Percentiles rank a stretch among this genome's conserved stretches.
phyloP scores from a whole-genome alignment of 2,888 invertebrate species.

The Cacoxenus indagator region DNA sequence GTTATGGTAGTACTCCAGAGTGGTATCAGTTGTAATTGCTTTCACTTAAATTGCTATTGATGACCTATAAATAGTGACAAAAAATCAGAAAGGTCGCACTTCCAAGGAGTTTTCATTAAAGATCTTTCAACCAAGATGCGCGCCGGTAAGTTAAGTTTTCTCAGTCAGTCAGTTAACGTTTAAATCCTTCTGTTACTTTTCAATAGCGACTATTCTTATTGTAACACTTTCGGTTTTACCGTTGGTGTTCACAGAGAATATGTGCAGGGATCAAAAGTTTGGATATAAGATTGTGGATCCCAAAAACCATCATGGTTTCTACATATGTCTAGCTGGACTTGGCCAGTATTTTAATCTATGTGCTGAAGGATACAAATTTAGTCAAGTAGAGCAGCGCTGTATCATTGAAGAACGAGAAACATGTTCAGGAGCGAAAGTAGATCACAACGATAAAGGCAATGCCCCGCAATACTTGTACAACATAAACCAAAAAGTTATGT shows the following conservation, averaged over 20 bases:
- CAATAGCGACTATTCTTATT: slow-evolving; percentile 44
- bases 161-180: neutral
- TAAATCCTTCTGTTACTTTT: neutral
- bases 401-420: neutral
- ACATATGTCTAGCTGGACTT: slow-evolving; percentile 42
- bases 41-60: neutral
- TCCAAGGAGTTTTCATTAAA: slow-evolving; percentile 31
- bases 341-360: slow-evolving; percentile 41
- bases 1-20: neutral
- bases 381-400: slow-evolving; percentile 36
- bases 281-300: slow-evolving; percentile 44
- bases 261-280: slow-evolving; percentile 43
- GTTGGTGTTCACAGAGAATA: slow-evolving; percentile 41
- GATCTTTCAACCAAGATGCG: slow-evolving; percentile 42
- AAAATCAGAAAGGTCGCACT: neutral
- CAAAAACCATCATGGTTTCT: slow-evolving; percentile 41
- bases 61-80: neutral
- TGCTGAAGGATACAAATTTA: slow-evolving; percentile 40
- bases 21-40: slow-evolving; percentile 42
- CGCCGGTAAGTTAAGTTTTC: slow-evolving; percentile 41
- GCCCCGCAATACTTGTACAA: slow-evolving; percentile 22
- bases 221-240: slow-evolving; percentile 43
- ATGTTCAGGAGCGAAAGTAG: neutral
- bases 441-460: neutral
- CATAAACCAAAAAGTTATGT: slow-evolving; percentile 40